Evolutionary conservation across 2,797 vertebrate genomes (phyloP), one percentile per base, ranked within the genome.

Genomic region (Nasua narica): DNA sequence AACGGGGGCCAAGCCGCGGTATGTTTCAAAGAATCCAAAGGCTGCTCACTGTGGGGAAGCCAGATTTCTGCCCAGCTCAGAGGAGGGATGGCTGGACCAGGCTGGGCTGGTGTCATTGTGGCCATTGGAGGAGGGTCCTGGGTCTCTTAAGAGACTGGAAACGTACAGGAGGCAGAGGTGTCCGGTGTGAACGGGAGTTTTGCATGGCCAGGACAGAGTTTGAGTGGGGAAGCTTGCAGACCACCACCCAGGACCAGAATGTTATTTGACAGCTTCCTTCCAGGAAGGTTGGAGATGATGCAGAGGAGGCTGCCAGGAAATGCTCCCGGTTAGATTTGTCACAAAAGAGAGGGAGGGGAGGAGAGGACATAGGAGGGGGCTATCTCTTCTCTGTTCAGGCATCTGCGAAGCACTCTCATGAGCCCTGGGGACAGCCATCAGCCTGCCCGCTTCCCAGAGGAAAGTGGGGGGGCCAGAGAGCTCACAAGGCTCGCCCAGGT

Each of bases 11-110:
- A 98, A 98, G 86, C 95, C 35, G 7, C 0, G 0, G 69, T 91
- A 52, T 92, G 94, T 96, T 97, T 94, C 97, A 97, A 97, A 97
- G 87, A 98, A 97, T 94, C 89, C 90, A 97, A 98, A 98, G 86
- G 74, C 96, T 97, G 74, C 87, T 97, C 0, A 0, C 96, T 96
- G 87, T 92, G n/a, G 87, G 76, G 96, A 87, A 95, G 96, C 82
- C 78, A 98, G 94, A 96, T 97, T 98, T 98, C 95, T 95, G 52
- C 52, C 92, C 79, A 95, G 79, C 88, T 96, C 79, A 2, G 77
- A 88, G 82, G 21, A 93, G 87, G 83, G 46, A 88, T 3, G 19
- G 91, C 76, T 92, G 92, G 87, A 69, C 54, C 0, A 0, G 9
- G n/a, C 37, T 8, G 40, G 60, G 48, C 46, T 4, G 10, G 27